These are phyloP conservation scores for Strix occidentalis DNA, from an alignment of 2,797 vertebrate species.

Conservation along the genomic window DNA sequence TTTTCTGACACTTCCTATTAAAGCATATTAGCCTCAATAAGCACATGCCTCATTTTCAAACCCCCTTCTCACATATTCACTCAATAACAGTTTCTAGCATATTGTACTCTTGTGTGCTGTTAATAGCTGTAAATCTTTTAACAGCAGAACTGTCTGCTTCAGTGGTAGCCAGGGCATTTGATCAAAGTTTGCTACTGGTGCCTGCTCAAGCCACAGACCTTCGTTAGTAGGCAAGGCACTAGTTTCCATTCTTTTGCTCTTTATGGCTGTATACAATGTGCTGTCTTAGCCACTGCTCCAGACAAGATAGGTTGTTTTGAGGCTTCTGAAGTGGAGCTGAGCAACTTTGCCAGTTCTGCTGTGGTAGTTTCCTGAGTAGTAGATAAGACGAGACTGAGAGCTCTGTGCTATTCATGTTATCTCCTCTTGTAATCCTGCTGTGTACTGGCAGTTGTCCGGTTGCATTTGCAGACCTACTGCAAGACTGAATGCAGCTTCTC, in stretches of 20 bases:
- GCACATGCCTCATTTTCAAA: background rate
- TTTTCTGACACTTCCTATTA: constrained; percentile 37
- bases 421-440: background rate
- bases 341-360: background rate
- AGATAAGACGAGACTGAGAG: background rate
- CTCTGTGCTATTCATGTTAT: background rate
- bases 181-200: background rate
- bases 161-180: background rate
- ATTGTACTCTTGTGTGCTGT: background rate
- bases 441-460: background rate
- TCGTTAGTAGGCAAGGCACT: background rate
- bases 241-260: background rate
- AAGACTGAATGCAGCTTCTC: background rate
- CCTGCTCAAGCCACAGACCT: background rate
- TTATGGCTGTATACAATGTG: background rate
- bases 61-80: background rate
- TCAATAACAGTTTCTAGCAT: background rate
- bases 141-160: background rate
- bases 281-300: background rate
- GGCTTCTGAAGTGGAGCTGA: background rate
- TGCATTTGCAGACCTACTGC: background rate
- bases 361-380: background rate
- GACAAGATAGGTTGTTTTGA: background rate
- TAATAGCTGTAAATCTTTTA: constrained; percentile 43
- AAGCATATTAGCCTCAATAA: background rate